phyloP scores from a whole-genome alignment of 2,113 vertebrate genomes.

The Nematolebias whitei region DNA sequence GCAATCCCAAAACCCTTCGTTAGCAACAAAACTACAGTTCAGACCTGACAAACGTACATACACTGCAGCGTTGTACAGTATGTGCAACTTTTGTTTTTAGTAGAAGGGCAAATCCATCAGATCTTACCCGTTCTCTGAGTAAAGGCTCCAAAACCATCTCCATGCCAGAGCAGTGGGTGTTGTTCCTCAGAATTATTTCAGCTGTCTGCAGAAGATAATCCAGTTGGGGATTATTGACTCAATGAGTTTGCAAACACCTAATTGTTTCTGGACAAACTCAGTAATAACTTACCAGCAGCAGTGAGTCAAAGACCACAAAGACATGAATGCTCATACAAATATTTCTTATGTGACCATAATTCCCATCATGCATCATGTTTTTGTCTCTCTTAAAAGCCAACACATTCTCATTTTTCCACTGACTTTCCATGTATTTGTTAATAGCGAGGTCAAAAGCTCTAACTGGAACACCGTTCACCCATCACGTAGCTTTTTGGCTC shows the following conservation, averaged over 20 bases:
- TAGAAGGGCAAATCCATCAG: neutral
- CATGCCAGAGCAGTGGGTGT: constrained; percentile 78
- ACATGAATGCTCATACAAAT: constrained; percentile 26
- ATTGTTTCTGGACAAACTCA: neutral
- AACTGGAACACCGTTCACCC: neutral
- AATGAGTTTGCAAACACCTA: neutral
- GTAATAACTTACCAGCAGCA: constrained; percentile 1
- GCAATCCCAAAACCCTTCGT: constrained; percentile 88
- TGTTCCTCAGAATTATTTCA: constrained; percentile 85
- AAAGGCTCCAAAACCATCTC: constrained; percentile 85
- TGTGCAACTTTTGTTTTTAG: neutral
- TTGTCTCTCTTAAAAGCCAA: neutral
- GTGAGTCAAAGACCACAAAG: constrained; percentile 45
- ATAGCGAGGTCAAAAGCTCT: neutral
- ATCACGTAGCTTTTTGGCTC: neutral
- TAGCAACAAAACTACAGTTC: neutral
- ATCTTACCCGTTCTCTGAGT: constrained; percentile 88
- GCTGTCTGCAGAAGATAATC: constrained; percentile 83
- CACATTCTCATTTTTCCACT: neutral
- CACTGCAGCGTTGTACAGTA: fast-evolving
- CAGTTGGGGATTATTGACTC: constrained; percentile 33
- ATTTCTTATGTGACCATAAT: constrained; percentile 26
- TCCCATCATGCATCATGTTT: constrained; percentile 40
- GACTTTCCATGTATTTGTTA: neutral
- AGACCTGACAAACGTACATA: neutral